Percentiles rank a stretch among this genome's conserved stretches.
Evolutionary conservation across 2,113 vertebrate species (phyloP).

Genomic region (Dissostichus mawsoni): DNA sequence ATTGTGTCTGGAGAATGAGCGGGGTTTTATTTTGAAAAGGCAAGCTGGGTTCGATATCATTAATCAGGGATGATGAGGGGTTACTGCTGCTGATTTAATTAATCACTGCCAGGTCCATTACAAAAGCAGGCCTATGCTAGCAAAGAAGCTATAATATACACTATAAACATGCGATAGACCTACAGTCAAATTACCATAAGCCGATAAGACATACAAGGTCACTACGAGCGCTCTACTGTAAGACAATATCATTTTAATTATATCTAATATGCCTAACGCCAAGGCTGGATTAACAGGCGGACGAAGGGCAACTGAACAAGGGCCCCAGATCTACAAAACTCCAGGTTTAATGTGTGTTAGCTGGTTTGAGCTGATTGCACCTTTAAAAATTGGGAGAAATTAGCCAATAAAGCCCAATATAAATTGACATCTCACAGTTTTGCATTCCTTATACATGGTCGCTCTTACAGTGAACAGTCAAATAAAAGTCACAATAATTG

Average conservation of each 20-base stretch:
- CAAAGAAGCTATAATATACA: not conserved
- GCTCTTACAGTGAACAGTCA: no score
- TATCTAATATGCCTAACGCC: not conserved
- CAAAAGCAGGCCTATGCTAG: slow-evolving; percentile 7
- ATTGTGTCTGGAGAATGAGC: slow-evolving; percentile 40
- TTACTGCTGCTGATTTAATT: slow-evolving; percentile 49
- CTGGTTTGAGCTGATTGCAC: not conserved
- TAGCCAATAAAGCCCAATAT: not conserved
- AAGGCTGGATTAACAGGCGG: not conserved
- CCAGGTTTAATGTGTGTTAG: not conserved
- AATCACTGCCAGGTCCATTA: slow-evolving; percentile 12
- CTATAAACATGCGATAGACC: not conserved
- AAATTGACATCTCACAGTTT: not conserved
- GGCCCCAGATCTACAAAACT: not conserved
- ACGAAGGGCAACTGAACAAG: not conserved
- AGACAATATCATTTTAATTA: not conserved
- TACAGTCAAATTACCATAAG: not conserved
- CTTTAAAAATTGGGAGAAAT: not conserved
- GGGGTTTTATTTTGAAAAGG: slow-evolving; percentile 35
- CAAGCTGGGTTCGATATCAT: slow-evolving; percentile 28
- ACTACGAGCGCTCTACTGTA: not conserved
- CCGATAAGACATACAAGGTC: slow-evolving; percentile 16
- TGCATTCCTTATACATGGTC: not conserved
- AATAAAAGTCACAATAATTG: no score
- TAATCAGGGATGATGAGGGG: slow-evolving; percentile 31